Evolutionary conservation across 2,888 invertebrate genomes (phyloP), one percentile per base, ranked within the genome.

Genomic region (Pyralis farinalis): DNA sequence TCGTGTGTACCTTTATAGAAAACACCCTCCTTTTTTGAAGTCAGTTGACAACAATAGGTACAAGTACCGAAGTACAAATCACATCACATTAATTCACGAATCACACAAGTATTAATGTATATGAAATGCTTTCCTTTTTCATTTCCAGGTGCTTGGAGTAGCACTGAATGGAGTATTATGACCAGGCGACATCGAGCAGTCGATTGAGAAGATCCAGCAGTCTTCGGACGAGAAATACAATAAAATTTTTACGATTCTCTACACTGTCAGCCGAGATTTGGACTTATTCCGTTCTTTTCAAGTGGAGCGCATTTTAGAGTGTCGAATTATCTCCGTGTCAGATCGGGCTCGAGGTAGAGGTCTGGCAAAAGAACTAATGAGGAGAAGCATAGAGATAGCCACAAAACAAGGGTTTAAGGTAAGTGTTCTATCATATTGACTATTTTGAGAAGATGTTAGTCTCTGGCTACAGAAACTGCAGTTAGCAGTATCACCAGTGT

Each of bases 301-400:
- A 47, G 93, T 94, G 33, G 92, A 94, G 11, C 91, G 92, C 56
- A 91, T 95, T 34, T 92, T 96, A 65, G 96, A 96, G 80, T 92
- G 95, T 56, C 90, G 96, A 46, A 96, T 96, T 53, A 91, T 96
- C 28, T 95, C 95, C 6, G 95, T 96, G 12, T 93, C 94, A 46
- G 89, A 91, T 41, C 75, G 82, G 49, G 94, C 91, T 52, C 91
- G 96, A 25, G 95, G 96, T 0, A 90, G 90, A 48, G 96, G 96
- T 0, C 82, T 96, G 42, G 96, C 95, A 1, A 93, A 93, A 55
- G 91, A 93, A 55, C 81, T 96, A 36, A 91, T 96, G 74, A 80
- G 80, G 6, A 90, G 91, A 45, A 94, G 94, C 67, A 91, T 94
- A 49, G 85, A 91, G 16, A 71, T 93, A 10, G 95, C 95, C 0